Conservation (phyloP, 2,797 vertebrate species). For the Triplophysa yarkandensis region DNA sequence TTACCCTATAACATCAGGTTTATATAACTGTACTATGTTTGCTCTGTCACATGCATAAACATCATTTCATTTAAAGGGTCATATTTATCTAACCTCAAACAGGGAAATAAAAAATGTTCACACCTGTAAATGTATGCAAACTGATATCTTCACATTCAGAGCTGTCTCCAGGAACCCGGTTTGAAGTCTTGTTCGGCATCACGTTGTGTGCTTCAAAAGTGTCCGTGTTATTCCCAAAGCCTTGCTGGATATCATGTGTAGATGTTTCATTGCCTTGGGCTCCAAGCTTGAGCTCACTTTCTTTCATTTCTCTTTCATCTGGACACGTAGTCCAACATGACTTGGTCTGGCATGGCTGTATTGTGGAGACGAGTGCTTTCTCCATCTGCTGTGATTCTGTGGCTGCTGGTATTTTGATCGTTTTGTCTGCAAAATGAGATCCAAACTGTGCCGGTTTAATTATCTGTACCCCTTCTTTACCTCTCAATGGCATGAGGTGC, state of each 20-base stretch:
- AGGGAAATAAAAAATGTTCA: background rate
- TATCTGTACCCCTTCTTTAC: conserved; percentile 45
- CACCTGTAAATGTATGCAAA: conserved; percentile 44
- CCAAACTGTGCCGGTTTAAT: conserved; percentile 20
- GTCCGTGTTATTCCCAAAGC: background rate
- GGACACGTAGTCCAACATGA: conserved; percentile 15
- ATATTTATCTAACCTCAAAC: background rate
- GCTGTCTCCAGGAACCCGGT: conserved; percentile 47
- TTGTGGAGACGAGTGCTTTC: conserved; percentile 39
- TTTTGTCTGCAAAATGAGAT: conserved; percentile 2
- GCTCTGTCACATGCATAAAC: background rate
- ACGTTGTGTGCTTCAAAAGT: background rate
- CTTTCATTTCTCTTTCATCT: conserved; percentile 37
- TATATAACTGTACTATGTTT: background rate
- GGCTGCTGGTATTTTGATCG: conserved; percentile 2
- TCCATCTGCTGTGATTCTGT: conserved; percentile 40
- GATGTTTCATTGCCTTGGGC: conserved; percentile 11
- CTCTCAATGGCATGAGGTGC: conserved; percentile 15
- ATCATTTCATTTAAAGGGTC: background rate
- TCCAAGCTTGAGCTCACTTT: conserved; percentile 31
- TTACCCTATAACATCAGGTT: background rate
- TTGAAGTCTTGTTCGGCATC: conserved; percentile 25
- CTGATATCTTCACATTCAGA: conserved; percentile 17
- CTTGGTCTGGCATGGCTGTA: conserved; percentile 53
- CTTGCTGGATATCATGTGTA: conserved; percentile 4